phyloP scores from a whole-genome alignment of 2,888 invertebrate genomes.

The Carcina quercana region DNA sequence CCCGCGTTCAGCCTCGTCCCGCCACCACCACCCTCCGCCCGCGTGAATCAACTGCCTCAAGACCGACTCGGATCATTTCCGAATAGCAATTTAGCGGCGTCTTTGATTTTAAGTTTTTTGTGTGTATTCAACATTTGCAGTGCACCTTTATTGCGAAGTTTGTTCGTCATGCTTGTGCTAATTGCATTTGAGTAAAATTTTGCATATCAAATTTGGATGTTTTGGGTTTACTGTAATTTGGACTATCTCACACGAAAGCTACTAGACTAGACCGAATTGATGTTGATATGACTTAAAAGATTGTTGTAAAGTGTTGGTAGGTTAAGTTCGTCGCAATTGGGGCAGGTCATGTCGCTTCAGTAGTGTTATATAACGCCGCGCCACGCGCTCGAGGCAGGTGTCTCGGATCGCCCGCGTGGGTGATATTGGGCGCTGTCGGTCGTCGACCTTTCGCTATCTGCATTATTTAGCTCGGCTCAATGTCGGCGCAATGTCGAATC shows the following conservation, averaged over 20 bases:
- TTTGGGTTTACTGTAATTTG: neutral
- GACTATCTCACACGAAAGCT: too few relatives aligned
- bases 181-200: too few relatives aligned
- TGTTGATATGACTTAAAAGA: neutral
- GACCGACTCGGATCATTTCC: slow-evolving; percentile 47
- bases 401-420: slow-evolving; percentile 52
- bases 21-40: slow-evolving; percentile 22
- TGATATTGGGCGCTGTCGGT: slow-evolving; percentile 68
- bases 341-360: slow-evolving; percentile 38
- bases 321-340: slow-evolving; percentile 27
- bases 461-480: slow-evolving; percentile 68
- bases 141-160: too few relatives aligned
- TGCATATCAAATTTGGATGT: too few relatives aligned
- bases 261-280: too few relatives aligned
- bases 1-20: slow-evolving; percentile 51
- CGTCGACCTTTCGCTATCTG: slow-evolving; percentile 68
- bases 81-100: slow-evolving; percentile 36
- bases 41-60: slow-evolving; percentile 31
- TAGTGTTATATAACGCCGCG: slow-evolving; percentile 36
- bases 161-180: too few relatives aligned
- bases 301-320: too few relatives aligned
- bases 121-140: too few relatives aligned
- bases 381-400: slow-evolving; percentile 49
- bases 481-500: slow-evolving; percentile 62
- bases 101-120: too few relatives aligned